These are phyloP conservation scores for Heliocidaris erythrogramma DNA, from an alignment of 35 echinoderm and acorn worm genomes.

Conservation along the genomic window DNA sequence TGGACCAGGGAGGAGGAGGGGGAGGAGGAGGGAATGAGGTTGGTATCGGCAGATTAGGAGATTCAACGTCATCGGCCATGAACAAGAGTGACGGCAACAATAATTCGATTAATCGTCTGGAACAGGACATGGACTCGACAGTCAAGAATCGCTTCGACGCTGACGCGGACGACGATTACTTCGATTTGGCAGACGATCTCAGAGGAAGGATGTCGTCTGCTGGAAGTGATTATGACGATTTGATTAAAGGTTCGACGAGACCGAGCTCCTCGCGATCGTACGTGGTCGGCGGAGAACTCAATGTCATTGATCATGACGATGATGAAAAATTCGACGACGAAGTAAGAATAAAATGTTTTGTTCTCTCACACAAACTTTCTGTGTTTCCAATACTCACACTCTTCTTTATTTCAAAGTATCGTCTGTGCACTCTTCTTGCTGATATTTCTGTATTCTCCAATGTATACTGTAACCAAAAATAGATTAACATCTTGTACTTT, in stretches of 20 bases:
- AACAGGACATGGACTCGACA: neutral
- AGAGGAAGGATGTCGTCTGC: neutral
- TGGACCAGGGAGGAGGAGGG: neutral
- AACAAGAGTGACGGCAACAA: neutral
- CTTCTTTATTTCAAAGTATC: neutral
- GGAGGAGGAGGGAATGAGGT: neutral
- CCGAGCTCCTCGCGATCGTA: slow-evolving; percentile 33
- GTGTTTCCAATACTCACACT: neutral
- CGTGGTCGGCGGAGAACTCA: slow-evolving; percentile 31
- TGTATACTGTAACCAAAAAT: no score
- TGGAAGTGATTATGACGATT: neutral
- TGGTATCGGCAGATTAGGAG: neutral
- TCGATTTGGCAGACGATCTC: neutral
- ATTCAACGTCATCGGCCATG: slow-evolving; percentile 1
- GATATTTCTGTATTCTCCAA: no score
- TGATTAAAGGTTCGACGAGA: neutral
- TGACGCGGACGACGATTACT: neutral
- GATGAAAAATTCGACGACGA: neutral
- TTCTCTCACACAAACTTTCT: neutral
- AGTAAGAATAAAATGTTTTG: neutral
- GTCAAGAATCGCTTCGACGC: neutral
- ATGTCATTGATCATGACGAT: neutral
- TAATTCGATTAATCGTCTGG: neutral
- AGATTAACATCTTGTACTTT: no score
- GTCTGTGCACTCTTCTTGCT: neutral